These are phyloP conservation scores for Eristalis intricaria DNA, from an alignment of 2,888 invertebrate genomes.

Conservation along the genomic window DNA sequence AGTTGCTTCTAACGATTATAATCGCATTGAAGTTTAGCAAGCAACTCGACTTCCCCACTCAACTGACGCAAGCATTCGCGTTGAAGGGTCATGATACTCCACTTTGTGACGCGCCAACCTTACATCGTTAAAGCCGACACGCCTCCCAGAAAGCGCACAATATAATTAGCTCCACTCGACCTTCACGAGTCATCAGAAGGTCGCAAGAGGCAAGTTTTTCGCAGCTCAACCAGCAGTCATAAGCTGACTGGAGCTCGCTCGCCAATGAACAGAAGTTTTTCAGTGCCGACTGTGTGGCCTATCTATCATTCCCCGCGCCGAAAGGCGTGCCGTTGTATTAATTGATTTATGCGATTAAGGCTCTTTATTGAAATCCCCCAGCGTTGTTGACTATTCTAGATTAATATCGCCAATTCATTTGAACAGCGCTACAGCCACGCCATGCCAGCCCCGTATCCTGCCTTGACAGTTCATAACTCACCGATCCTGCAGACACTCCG, in stretches of 20 bases:
- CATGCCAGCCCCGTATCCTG: not conserved
- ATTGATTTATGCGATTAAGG: not conserved
- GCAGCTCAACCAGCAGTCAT: not conserved
- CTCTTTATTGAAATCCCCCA: not conserved
- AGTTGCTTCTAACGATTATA: not conserved
- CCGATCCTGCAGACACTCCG: slow-evolving; percentile 18
- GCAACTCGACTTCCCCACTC: not conserved
- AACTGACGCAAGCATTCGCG: not conserved
- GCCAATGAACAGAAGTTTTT: not conserved
- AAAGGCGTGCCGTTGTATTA: not conserved
- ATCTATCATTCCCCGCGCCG: not conserved
- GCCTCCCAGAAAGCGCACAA: not conserved
- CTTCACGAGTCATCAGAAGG: not conserved
- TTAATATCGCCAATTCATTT: slow-evolving; percentile 1
- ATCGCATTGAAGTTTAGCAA: not conserved
- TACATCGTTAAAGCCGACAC: not conserved
- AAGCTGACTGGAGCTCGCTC: not conserved
- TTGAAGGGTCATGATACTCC: not conserved
- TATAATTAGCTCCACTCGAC: not conserved
- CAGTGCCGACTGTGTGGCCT: not conserved
- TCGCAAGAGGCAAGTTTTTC: not conserved
- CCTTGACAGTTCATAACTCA: slow-evolving; percentile 40
- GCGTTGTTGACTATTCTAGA: not conserved
- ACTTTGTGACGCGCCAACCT: not conserved
- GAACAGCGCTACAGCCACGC: not conserved